Evolutionary conservation across 2,888 invertebrate species (phyloP).

Genomic region (Acholoe squamosa): DNA sequence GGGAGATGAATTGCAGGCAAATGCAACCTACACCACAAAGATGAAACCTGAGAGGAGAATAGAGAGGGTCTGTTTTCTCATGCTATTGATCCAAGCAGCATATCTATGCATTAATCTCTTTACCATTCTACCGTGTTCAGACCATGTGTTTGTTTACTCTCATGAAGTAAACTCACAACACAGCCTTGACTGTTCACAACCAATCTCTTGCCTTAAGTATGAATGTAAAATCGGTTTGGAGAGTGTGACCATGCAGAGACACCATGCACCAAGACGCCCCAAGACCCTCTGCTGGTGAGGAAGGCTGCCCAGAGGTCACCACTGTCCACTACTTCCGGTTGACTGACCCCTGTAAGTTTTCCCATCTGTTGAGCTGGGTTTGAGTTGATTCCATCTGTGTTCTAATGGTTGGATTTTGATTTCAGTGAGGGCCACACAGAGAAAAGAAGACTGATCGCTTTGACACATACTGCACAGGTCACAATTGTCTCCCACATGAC

Average conservation of each 20-base stretch:
- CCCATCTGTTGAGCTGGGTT: background rate
- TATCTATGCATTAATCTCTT: background rate
- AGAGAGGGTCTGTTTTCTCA: background rate
- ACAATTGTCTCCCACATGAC: no score
- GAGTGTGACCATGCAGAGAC: background rate
- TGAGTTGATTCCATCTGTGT: background rate
- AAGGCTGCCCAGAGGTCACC: slow-evolving; percentile 21
- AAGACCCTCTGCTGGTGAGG: no score
- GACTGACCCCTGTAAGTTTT: slow-evolving; percentile 17
- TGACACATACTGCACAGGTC: no score
- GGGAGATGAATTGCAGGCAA: no score
- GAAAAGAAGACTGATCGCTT: no score
- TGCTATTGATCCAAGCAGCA: background rate
- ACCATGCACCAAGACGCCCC: background rate
- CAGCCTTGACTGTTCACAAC: background rate
- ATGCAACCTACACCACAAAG: no score
- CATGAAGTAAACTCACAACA: background rate
- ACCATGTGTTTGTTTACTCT: slow-evolving; percentile 9
- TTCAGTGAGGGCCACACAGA: no score
- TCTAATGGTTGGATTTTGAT: no score
- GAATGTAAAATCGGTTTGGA: no score
- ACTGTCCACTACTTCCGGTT: slow-evolving; percentile 20
- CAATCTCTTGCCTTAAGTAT: no score
- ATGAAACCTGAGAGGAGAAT: background rate
- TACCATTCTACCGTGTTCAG: background rate